phyloP scores from a whole-genome alignment of 2,888 invertebrate species.

The Antheraea yamamai region DNA sequence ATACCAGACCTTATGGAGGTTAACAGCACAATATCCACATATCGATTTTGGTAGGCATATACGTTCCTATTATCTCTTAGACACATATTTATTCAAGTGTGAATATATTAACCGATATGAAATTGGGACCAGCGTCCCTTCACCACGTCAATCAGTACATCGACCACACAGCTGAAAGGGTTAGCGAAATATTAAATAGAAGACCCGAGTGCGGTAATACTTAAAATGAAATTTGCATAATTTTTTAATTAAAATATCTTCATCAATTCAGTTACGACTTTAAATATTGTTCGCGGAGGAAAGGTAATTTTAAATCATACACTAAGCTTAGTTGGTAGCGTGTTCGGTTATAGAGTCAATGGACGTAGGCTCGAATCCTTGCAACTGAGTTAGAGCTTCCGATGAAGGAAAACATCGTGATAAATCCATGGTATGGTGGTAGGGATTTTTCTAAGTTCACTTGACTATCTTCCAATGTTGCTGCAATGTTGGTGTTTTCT shows the following conservation, averaged over 20 bases:
- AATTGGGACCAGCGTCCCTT: conserved; percentile 6
- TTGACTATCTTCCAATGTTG: no score
- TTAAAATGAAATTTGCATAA: background rate
- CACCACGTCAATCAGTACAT: conserved; percentile 2
- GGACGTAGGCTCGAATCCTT: no score
- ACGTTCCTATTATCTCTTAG: background rate
- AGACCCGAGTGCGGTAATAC: background rate
- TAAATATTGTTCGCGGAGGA: background rate
- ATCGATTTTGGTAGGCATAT: background rate
- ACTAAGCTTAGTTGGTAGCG: no score
- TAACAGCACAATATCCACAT: background rate
- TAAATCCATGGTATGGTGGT: no score
- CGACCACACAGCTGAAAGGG: background rate
- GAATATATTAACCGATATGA: background rate
- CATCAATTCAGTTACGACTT: background rate
- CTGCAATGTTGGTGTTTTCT: no score
- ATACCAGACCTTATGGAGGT: background rate
- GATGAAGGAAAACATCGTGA: no score
- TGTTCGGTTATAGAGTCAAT: no score
- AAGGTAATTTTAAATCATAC: background rate
- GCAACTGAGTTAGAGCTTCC: no score
- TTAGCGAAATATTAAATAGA: background rate
- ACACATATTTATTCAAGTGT: background rate
- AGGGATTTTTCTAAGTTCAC: no score
- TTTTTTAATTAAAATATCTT: background rate